Base-by-base conservation (phyloP, 1,140 invertebrate genomes). In the Drosophila tsacasi region DNA sequence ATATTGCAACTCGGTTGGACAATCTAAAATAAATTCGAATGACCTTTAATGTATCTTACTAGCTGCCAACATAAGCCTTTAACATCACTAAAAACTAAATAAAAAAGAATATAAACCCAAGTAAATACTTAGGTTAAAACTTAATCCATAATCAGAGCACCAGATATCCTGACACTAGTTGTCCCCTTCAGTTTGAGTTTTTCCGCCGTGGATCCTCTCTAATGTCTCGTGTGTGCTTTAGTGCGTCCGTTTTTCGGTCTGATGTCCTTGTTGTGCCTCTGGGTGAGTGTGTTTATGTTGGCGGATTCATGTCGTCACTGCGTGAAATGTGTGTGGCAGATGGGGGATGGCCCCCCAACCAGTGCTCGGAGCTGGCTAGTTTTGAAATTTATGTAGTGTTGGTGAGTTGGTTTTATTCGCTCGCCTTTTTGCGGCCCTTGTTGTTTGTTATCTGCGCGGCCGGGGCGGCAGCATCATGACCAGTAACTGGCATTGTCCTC, bases 231-330 rank as follows among this genome's bases (percentile, higher is more conserved):
- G 81, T 83, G 61, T 69, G 61, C 75, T 54, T 72, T 62, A 55
- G 83, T 83, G 83, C 67, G 83, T 85, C 60, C 61, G 65, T 68
- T 50, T 79, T 76, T 57, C 67, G 52, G 79, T 39, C 60, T 61
- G 46, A 44, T 61, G 71, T 74, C 58, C 63, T 69, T 40, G 27
- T 44, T 54, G 57, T 72, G 66, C 57, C 37, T 47, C 42, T 44
- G 64, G 42, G 60, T 27, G 57, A 61, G 57, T 69, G 85, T 87
- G 84, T 87, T 87, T 87, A 89, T 89, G 84, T 89, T 90, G 84
- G 84, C 84, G 84, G 84, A 89, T 90, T 84, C 85, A 84, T 89
- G 84, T 90, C 84, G 81, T 89, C 84, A 89, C 84, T 90, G 84
- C 75, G 85, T 89, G 81, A 89, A 84, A 90, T 89, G 84, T 89